Base-by-base conservation (phyloP, 2,888 invertebrate genomes). In the Agrypnus murinus region DNA sequence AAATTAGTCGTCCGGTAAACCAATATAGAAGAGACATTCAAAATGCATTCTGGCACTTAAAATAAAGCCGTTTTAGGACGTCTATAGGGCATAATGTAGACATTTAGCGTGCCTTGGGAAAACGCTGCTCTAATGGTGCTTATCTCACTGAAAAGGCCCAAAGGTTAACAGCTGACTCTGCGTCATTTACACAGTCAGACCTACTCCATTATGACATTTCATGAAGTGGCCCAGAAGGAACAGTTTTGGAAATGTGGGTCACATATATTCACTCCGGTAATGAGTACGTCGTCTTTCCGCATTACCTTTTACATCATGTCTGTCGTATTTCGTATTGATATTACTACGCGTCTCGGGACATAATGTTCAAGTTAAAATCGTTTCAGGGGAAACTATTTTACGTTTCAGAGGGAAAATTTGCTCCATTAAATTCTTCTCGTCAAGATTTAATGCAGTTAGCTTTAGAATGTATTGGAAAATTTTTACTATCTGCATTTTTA, bases 181-280 rank as follows among this genome's bases (percentile, higher is more conserved):
- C 43, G 65, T 65, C 50, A 55, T 65, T 25, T 65, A 63, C 55
- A 46, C 32, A 32, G 46, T 60, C 32, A 46, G 60, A 45, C 34
- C 38, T 64, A 62, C 34, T 19, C 46, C 46, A 53, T 50, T 50
- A 64, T 64, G 40, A 36, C 15, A 32, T 55, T 65, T 55, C 43
- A 43, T 31, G 53, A 55, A 55, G 43, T 14, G 53, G 64, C 55
- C 64, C 63, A 38, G 19, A 36, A 62, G 48, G 63, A 38, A 62
- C 62, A 46, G 19, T 50, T 63, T 38, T 25, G 14, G 48, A 63
- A 34, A 63, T 63, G 46, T 48, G 48, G 50, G 50, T 48, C 63
- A 48, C 63, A 63, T 63, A 63, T 19, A 50, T 63, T 63, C 63
- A 63, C 63, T 63, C 38, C n/a, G n/a, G 48, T 63, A 63, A 63